These are phyloP conservation scores for Apotomis turbidana DNA, from an alignment of 2,888 invertebrate genomes.

Conservation along the genomic window DNA sequence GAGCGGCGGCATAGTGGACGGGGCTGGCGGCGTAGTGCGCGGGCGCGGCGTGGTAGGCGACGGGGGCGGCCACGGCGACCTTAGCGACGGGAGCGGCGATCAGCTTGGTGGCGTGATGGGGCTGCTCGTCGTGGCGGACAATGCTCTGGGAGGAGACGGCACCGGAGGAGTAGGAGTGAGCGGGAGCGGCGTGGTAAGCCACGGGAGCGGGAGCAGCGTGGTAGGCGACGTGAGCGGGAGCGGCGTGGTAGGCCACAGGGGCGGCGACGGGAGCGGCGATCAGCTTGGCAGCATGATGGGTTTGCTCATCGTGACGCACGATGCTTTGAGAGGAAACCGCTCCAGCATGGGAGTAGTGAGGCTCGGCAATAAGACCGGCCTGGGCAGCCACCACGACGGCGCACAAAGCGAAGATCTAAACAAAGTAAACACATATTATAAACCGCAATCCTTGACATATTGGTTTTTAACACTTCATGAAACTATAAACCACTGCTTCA, in stretches of 20 bases:
- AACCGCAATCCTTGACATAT: constrained; percentile 11
- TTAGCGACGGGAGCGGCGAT: constrained; percentile 44
- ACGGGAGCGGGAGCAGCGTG: constrained; percentile 48
- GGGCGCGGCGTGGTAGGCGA: constrained; percentile 48
- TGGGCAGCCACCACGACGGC: constrained; percentile 71
- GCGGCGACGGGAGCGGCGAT: constrained; percentile 54
- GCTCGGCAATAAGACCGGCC: constrained; percentile 65
- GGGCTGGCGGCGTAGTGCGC: constrained; percentile 57
- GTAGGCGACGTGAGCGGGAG: constrained; percentile 37
- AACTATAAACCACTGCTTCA: constrained; percentile 17
- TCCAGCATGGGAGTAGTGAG: constrained; percentile 54
- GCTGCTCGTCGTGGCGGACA: constrained; percentile 53
- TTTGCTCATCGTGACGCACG: constrained; percentile 65
- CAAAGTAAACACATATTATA: constrained; percentile 42
- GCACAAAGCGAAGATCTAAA: constrained; percentile 65
- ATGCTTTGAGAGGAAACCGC: constrained; percentile 67
- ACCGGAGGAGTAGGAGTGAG: constrained; percentile 44
- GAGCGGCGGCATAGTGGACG: constrained; percentile 57
- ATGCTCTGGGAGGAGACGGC: constrained; percentile 52
- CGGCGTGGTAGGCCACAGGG: constrained; percentile 49
- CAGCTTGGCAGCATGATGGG: constrained; percentile 51
- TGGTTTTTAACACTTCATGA: background rate
- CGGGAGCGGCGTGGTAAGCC: constrained; percentile 49
- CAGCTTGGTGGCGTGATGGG: constrained; percentile 48
- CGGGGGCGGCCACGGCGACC: constrained; percentile 51